These are phyloP conservation scores for Brotogeris chrysoptera DNA, from an alignment of 2,797 vertebrate species.

Conservation along the genomic window DNA sequence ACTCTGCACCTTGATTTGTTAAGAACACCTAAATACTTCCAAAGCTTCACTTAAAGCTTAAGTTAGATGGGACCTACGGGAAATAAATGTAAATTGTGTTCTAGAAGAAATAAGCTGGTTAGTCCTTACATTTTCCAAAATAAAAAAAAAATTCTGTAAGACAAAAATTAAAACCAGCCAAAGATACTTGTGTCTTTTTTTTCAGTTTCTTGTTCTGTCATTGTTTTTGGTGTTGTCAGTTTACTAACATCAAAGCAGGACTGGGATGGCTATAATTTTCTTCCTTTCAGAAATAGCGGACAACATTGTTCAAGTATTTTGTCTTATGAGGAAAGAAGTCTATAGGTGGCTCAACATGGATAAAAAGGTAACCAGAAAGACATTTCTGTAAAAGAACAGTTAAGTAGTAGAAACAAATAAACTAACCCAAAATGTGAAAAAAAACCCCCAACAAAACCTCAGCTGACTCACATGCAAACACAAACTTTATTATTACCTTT, in stretches of 20 bases:
- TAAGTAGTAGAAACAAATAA: neutral
- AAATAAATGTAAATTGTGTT: neutral
- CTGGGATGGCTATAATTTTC: neutral
- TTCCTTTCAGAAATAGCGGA: neutral
- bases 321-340: neutral
- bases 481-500: neutral
- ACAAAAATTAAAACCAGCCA: neutral
- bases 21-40: neutral
- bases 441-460: neutral
- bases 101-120: neutral
- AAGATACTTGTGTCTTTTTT: neutral
- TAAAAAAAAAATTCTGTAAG: neutral
- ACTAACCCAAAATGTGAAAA: neutral
- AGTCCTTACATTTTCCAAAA: neutral
- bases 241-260: neutral
- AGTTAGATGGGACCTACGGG: neutral
- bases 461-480: neutral
- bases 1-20: neutral
- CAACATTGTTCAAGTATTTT: neutral
- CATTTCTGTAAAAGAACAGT: neutral
- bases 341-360: neutral
- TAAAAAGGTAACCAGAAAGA: neutral
- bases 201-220: neutral
- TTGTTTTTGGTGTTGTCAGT: neutral
- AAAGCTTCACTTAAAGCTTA: neutral